These are phyloP conservation scores for Antidorcas marsupialis DNA, from an alignment of 2,113 vertebrate genomes.

Conservation along the genomic window DNA sequence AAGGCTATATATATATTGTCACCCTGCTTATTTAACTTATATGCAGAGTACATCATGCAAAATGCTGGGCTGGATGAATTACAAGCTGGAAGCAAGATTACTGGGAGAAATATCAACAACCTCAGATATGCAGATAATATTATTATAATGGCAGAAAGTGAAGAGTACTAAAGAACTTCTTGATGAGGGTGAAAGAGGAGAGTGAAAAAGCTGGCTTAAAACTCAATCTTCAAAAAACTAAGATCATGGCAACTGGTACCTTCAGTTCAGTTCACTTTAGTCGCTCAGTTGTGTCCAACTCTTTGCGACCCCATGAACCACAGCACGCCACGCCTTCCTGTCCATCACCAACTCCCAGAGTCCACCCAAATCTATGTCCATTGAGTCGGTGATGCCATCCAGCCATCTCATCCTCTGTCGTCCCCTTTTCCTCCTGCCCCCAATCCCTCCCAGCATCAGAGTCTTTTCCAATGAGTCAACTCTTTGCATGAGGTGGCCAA, in stretches of 20 bases:
- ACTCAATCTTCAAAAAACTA: background rate
- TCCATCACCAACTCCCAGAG: too few relatives aligned
- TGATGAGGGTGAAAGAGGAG: background rate
- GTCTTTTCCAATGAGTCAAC: too few relatives aligned
- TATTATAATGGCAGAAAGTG: background rate
- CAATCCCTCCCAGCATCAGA: too few relatives aligned
- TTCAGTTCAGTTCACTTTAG: background rate
- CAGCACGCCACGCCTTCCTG: too few relatives aligned
- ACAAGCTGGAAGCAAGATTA: background rate
- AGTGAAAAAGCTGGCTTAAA: background rate
- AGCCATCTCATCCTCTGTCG: too few relatives aligned
- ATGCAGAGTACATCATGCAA: background rate
- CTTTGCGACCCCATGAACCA: too few relatives aligned
- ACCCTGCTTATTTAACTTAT: background rate
- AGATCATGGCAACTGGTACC: background rate
- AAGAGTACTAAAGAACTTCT: background rate
- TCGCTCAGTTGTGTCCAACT: fast-evolving
- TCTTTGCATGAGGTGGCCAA: too few relatives aligned
- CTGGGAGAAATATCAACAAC: background rate
- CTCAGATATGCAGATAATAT: background rate
- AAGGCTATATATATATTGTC: background rate
- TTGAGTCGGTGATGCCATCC: too few relatives aligned
- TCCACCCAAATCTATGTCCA: too few relatives aligned
- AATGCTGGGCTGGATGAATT: background rate
- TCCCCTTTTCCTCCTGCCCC: too few relatives aligned